A percentile compares a stretch with the other conserved stretches of the same genome.
Evolutionary conservation across 2,797 vertebrate genomes (phyloP).

Genomic region (Oryzias dopingdopingensis): DNA sequence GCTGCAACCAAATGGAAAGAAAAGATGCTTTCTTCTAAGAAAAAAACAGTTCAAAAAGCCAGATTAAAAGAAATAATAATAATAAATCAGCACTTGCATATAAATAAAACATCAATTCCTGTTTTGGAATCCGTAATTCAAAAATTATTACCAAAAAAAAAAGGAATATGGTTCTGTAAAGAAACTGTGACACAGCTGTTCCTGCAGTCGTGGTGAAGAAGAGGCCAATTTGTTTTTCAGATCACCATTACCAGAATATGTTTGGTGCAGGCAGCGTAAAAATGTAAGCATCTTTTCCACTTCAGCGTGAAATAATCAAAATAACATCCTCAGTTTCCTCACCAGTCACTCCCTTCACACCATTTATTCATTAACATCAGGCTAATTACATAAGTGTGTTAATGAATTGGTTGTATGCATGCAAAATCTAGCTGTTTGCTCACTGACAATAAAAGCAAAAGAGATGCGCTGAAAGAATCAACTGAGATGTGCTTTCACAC

Average conservation of each 20-base stretch:
- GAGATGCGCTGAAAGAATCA: conserved; percentile 3
- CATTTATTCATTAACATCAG: conserved; percentile 35
- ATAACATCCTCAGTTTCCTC: conserved; percentile 31
- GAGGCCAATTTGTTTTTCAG: not conserved
- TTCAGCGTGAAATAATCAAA: conserved; percentile 17
- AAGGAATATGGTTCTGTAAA: not conserved
- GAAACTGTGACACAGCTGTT: not conserved
- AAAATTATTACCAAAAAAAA: not conserved
- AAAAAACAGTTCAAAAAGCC: no score
- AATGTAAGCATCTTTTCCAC: conserved; percentile 3
- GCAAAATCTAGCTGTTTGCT: conserved; percentile 18
- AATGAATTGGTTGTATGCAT: conserved; percentile 52
- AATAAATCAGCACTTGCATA: no score
- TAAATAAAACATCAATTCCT: no score
- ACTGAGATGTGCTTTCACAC: conserved; percentile 29
- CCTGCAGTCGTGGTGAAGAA: not conserved
- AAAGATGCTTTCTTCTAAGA: no score
- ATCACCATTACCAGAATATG: not conserved
- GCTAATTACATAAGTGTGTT: conserved; percentile 51
- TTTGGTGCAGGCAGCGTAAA: not conserved
- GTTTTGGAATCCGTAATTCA: no score
- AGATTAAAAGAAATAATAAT: no score
- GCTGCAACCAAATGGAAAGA: no score
- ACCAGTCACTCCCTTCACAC: conserved; percentile 23
- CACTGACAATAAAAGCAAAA: conserved; percentile 13